phyloP scores from a whole-genome alignment of 2,113 vertebrate species.

The Tapirus terrestris region DNA sequence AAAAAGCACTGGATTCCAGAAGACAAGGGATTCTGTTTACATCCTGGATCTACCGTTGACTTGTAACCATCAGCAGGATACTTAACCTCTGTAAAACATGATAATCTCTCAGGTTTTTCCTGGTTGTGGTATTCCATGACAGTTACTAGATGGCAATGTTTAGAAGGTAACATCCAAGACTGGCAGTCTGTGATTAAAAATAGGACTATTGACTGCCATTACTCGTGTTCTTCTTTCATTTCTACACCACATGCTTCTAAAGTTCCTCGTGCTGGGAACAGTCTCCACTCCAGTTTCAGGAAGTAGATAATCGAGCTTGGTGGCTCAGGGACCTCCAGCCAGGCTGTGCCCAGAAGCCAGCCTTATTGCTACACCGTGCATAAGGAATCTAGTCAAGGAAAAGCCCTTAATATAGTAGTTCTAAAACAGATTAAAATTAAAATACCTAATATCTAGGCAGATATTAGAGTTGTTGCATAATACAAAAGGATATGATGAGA shows the following conservation, averaged over 20 bases:
- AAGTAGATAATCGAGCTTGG: neutral
- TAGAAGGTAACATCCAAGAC: neutral
- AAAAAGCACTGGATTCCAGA: neutral
- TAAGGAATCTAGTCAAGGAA: neutral
- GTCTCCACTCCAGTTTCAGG: neutral
- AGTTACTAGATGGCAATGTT: neutral
- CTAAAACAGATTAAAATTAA: neutral
- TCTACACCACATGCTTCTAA: neutral
- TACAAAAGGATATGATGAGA: neutral
- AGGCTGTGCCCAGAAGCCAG: rapidly evolving
- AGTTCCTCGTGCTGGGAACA: neutral
- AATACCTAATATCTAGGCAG: neutral
- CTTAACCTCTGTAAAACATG: neutral
- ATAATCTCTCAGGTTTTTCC: neutral
- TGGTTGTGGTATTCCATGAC: neutral
- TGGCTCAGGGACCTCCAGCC: neutral
- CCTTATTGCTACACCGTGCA: neutral
- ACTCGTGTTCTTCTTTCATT: neutral
- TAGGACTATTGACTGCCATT: neutral
- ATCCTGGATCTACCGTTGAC: neutral
- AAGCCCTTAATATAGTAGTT: neutral
- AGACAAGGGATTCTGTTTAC: neutral
- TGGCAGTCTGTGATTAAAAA: neutral
- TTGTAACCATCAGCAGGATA: too few relatives aligned
- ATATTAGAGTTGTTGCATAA: neutral